These are phyloP conservation scores for Zygothrica quintamaculata DNA, from an alignment of 2,888 invertebrate genomes.

Conservation along the genomic window DNA sequence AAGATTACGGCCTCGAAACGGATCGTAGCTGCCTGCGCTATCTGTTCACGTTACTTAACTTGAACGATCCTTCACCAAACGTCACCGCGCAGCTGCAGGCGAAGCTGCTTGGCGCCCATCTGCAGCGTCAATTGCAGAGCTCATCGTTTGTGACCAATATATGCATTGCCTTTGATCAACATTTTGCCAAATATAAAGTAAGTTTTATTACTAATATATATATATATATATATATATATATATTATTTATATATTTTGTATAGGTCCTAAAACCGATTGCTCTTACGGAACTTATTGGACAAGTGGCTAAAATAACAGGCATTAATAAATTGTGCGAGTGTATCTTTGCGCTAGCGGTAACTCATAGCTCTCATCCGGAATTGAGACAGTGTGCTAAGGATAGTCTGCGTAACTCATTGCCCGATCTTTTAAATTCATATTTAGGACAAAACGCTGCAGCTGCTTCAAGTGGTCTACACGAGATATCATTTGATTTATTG, in stretches of 20 bases:
- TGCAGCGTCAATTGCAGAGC: conserved; percentile 91
- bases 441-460: conserved; percentile 89
- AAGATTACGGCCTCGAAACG: conserved; percentile 97
- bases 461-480: conserved; percentile 89
- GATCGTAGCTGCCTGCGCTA: conserved; percentile 98
- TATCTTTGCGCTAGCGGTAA: conserved; percentile 93
- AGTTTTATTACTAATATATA: conserved; percentile 1
- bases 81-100: conserved; percentile 86
- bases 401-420: conserved; percentile 92
- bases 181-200: conserved; percentile 91
- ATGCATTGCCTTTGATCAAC: conserved; percentile 94
- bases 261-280: conserved; percentile 92
- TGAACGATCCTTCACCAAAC: conserved; percentile 88
- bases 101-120: conserved; percentile 91
- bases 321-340: conserved; percentile 96
- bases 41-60: conserved; percentile 95
- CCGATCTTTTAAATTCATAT: conserved; percentile 93
- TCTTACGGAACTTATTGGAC: conserved; percentile 91
- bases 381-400: conserved; percentile 90
- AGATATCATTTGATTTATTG: conserved; percentile 94
- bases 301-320: conserved; percentile 93
- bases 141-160: conserved; percentile 94
- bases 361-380: conserved; percentile 92
- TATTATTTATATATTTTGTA: neutral
- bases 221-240: neutral